Evolutionary conservation across 1,140 invertebrate species (phyloP), one percentile per base, ranked within the genome.

Genomic region (Bombus confusus): DNA sequence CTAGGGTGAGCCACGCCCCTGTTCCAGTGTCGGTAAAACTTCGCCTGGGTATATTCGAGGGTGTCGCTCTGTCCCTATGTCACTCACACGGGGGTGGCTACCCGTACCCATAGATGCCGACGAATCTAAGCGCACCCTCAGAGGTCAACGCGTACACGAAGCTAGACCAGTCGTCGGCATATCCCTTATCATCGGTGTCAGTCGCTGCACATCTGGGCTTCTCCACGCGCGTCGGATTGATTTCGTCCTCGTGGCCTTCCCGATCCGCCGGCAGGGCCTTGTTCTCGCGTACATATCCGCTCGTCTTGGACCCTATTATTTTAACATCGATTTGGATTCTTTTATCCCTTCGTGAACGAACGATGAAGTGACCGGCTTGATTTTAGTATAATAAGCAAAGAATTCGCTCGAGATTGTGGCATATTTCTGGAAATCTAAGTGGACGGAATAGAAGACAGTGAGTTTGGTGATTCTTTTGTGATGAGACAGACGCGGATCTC

Each of bases 171-270:
- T 89, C 88, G 86, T 82, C 68, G 88, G 66, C 47, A 87, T 88
- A 86, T 86, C 83, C 83, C 87, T 90, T 90, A 90, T 90, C 86
- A 82, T 68, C 80, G 86, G 80, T 90, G 85, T 87, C 89, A 91
- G 80, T 87, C 87, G 90, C 75, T 78, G 68, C 34, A 64, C 68
- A 83, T 74, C 83, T 74, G 80, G 64, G 73, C 62, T 43, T 64
- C 69, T 71, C 59, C 77, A 80, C 75, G 85, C 85, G 84, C 85
- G 68, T 80, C 81, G 64, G 52, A 68, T 74, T n/a, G 34, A 39
- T 72, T 47, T 80, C 73, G 52, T 75, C 83, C 75, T 79, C 75
- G 47, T 47, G 76, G 66, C 64, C 47, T 18, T 8, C 1, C 3
- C 57, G 12, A 52, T 52, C 8, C 25, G 52, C 72, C 52, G 39